Evolutionary conservation across 2,888 invertebrate genomes (phyloP).

Genomic region (Apodemia mormo): DNA sequence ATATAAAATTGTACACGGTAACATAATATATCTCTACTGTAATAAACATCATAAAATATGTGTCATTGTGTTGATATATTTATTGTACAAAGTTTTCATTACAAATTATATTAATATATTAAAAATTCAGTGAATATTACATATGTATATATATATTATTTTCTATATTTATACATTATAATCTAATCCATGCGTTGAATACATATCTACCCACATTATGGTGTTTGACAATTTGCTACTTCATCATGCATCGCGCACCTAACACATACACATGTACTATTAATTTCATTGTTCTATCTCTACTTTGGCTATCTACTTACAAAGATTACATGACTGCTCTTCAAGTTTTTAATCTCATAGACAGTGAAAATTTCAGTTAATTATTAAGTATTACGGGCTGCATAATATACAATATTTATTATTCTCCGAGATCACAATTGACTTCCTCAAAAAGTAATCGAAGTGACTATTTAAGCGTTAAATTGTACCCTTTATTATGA

Average conservation of each 20-base stretch:
- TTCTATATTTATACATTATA: conserved; percentile 28
- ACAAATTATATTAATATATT: no score
- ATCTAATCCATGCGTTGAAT: conserved; percentile 47
- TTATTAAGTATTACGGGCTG: conserved; percentile 33
- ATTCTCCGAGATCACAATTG: not conserved
- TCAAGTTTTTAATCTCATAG: conserved; percentile 43
- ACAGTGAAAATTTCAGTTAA: conserved; percentile 22
- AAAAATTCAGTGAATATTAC: no score
- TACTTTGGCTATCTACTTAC: conserved; percentile 53
- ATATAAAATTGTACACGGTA: not conserved
- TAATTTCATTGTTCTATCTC: conserved; percentile 54
- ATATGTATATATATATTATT: conserved; percentile 12
- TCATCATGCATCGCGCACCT: conserved; percentile 64
- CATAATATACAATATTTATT: conserved; percentile 13
- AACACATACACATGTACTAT: conserved; percentile 60
- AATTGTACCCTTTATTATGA: conserved; percentile 37
- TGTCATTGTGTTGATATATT: not conserved
- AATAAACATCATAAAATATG: not conserved
- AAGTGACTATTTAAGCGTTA: conserved; percentile 29
- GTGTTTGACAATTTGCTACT: conserved; percentile 53
- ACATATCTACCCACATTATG: conserved; percentile 46
- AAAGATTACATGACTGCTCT: conserved; percentile 42
- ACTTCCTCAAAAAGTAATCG: not conserved
- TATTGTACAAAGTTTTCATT: no score
- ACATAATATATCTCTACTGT: not conserved